Conservation (phyloP, 2,113 vertebrate genomes). For the Callaeas wilsoni region DNA sequence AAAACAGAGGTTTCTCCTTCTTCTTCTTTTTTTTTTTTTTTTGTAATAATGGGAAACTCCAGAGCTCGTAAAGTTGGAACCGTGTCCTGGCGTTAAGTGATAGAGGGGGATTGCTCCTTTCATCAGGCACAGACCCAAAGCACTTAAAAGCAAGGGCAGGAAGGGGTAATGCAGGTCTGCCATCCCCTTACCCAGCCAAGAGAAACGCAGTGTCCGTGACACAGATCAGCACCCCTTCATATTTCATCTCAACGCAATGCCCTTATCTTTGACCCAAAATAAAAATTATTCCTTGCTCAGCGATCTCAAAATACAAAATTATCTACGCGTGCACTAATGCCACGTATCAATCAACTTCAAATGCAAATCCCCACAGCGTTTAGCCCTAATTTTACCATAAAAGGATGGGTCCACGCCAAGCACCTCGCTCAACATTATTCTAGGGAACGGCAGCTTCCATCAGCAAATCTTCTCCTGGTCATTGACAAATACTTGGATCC, state of each 20-base stretch:
- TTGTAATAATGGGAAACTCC: neutral
- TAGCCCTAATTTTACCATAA: constrained; percentile 42
- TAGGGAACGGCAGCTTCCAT: neutral
- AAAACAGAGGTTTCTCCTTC: neutral
- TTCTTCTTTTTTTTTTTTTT: neutral
- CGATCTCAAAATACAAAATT: constrained; percentile 39
- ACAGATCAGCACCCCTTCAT: constrained; percentile 21
- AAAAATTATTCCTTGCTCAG: constrained; percentile 63
- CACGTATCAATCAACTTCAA: constrained; percentile 53
- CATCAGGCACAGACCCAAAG: neutral
- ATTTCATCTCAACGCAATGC: constrained; percentile 18
- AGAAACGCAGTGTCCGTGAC: neutral
- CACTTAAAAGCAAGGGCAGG: constrained; percentile 42
- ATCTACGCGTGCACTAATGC: constrained; percentile 37
- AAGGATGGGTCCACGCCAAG: constrained; percentile 31
- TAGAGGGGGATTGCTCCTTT: neutral
- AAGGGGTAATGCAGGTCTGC: neutral
- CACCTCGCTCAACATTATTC: neutral
- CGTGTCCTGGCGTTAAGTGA: neutral
- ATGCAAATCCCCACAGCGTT: neutral
- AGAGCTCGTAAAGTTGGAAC: neutral
- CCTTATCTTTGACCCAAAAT: constrained; percentile 59
- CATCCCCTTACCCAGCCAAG: neutral
- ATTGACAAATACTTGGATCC: constrained; percentile 47
- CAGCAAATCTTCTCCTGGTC: constrained; percentile 34